A percentile compares a stretch with the other conserved stretches of the same genome.
phyloP scores from a whole-genome alignment of 2,113 vertebrate species.

The Ceyx cyanopectus region DNA sequence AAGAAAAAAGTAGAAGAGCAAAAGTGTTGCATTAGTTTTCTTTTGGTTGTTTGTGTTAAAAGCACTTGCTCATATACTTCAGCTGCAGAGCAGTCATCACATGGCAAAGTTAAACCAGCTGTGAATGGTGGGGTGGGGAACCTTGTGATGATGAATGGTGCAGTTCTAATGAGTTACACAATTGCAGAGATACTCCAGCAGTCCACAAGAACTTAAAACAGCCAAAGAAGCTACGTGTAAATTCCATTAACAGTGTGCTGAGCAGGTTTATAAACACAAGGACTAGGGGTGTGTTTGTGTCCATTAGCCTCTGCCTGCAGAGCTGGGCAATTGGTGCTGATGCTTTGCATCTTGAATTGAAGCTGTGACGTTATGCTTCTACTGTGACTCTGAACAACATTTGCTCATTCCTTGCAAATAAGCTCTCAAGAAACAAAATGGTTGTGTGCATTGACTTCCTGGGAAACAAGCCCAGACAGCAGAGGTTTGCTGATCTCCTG shows the following conservation, averaged over 20 bases:
- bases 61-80: background rate
- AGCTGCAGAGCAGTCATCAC: background rate
- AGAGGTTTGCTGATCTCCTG: background rate
- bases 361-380: fast-evolving
- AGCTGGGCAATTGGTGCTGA: fast-evolving
- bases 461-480: fast-evolving
- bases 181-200: background rate
- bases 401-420: background rate
- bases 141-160: background rate
- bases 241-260: background rate
- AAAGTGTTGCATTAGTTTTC: background rate
- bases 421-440: background rate
- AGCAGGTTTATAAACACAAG: background rate
- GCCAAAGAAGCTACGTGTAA: background rate
- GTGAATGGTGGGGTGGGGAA: background rate
- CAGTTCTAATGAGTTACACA: background rate
- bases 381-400: fast-evolving
- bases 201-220: background rate
- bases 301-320: fast-evolving
- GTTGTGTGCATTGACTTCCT: background rate
- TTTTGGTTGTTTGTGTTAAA: background rate
- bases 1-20: background rate
- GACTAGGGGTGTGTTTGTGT: background rate
- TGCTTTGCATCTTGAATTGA: fast-evolving
- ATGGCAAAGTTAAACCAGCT: background rate